phyloP scores from a whole-genome alignment of 2,797 vertebrate species.

The Meriones psammophilus region DNA sequence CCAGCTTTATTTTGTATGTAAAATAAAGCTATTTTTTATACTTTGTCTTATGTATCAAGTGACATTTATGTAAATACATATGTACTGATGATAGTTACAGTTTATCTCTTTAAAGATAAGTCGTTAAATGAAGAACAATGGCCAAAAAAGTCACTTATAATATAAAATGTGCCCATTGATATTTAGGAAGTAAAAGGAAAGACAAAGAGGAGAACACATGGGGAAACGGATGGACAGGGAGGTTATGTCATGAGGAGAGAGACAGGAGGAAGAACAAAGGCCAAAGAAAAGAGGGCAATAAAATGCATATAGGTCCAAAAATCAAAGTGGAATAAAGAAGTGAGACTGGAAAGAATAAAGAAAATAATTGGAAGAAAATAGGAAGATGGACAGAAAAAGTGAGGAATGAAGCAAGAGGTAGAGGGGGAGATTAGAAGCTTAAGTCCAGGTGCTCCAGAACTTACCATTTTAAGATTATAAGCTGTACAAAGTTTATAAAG shows the following conservation, averaged over 20 bases:
- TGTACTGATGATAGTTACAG: not conserved
- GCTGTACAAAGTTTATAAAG: not conserved
- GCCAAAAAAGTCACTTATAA: not conserved
- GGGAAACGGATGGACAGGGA: not conserved
- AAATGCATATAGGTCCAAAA: not conserved
- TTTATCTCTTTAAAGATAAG: not conserved
- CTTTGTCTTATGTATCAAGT: not conserved
- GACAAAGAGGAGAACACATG: not conserved
- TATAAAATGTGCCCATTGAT: not conserved
- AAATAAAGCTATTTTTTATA: not conserved
- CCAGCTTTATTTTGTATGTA: not conserved
- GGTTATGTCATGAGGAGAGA: not conserved
- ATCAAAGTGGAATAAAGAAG: not conserved
- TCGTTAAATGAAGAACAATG: not conserved
- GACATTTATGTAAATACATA: not conserved
- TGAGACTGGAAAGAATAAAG: not conserved
- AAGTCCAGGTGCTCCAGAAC: not conserved
- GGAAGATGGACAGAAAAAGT: too few relatives aligned
- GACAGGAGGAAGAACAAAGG: not conserved
- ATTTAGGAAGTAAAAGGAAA: not conserved
- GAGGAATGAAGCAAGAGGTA: not conserved
- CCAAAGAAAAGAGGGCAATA: not conserved
- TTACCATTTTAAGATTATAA: not conserved
- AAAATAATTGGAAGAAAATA: not conserved
- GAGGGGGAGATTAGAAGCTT: not conserved